Evolutionary conservation across 2,888 invertebrate species (phyloP).

Genomic region (Dromius quadrimaculatus): DNA sequence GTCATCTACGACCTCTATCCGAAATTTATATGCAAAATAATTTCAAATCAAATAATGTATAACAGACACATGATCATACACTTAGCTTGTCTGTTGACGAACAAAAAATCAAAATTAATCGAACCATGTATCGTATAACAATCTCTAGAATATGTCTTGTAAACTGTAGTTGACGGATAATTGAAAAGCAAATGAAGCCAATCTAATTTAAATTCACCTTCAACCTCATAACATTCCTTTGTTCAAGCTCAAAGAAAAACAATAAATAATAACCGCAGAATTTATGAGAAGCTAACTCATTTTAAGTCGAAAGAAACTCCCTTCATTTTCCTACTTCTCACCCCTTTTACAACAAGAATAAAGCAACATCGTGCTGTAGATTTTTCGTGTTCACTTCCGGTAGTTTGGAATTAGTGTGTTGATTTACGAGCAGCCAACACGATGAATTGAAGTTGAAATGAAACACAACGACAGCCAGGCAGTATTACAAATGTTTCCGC

Average conservation of each 20-base stretch:
- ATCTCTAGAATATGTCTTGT: too few species aligned
- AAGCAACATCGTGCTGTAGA: background rate
- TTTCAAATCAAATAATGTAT: too few species aligned
- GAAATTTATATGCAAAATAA: too few species aligned
- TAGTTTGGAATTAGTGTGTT: constrained; percentile 24
- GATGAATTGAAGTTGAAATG: constrained; percentile 2
- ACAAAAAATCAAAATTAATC: too few species aligned
- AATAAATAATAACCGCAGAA: background rate
- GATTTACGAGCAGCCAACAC: constrained; percentile 37
- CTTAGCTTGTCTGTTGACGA: too few species aligned
- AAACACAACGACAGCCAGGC: constrained; percentile 7
- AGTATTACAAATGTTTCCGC: constrained; percentile 35
- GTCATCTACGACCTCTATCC: too few species aligned
- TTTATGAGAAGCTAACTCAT: background rate
- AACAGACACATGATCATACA: too few species aligned
- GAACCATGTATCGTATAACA: too few species aligned
- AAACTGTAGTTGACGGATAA: too few species aligned
- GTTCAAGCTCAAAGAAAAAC: too few species aligned
- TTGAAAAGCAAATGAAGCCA: constrained; percentile 18
- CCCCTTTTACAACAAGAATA: background rate
- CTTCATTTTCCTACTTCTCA: background rate
- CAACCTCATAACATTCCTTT: background rate
- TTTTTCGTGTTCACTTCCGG: constrained; percentile 34
- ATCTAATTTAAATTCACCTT: constrained; percentile 3
- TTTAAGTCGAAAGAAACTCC: too few species aligned